A percentile compares a stretch with the other conserved stretches of the same genome.
Evolutionary conservation across 92 coral and sea anemone species (phyloP).

Genomic region (Ricordea florida): DNA sequence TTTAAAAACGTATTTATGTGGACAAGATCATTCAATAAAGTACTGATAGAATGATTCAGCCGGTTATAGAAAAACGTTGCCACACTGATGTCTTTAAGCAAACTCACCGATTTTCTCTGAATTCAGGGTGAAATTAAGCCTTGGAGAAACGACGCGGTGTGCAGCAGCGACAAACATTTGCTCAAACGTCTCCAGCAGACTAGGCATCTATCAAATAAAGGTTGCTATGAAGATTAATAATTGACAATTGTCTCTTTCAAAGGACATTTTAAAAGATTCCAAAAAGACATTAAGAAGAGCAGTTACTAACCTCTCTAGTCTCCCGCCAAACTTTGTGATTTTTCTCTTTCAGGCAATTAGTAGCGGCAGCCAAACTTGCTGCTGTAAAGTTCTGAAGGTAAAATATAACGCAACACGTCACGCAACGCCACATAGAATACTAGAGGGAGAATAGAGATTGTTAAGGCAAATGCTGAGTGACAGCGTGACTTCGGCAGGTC

Average conservation of each 20-base stretch:
- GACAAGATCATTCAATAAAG: too few species aligned
- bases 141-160: not conserved
- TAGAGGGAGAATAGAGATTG: too few species aligned
- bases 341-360: not conserved
- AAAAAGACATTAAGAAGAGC: not conserved
- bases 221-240: not conserved
- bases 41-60: too few species aligned
- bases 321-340: not conserved
- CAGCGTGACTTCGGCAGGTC: too few species aligned
- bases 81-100: too few species aligned
- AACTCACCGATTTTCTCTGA: not conserved
- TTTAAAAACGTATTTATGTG: too few species aligned
- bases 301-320: not conserved
- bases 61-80: too few species aligned
- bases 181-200: conserved; percentile 23
- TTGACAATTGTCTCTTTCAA: too few species aligned
- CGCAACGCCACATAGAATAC: too few species aligned
- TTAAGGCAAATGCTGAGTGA: too few species aligned
- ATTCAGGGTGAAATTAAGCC: not conserved
- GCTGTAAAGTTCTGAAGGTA: not conserved
- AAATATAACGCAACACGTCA: too few species aligned
- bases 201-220: conserved; percentile 29
- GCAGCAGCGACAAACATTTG: not conserved
- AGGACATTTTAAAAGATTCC: too few species aligned
- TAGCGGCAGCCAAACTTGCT: not conserved